A percentile compares a stretch with the other conserved stretches of the same genome.
phyloP scores from a whole-genome alignment of 2,797 vertebrate genomes.

The Lepus oiostolus region DNA sequence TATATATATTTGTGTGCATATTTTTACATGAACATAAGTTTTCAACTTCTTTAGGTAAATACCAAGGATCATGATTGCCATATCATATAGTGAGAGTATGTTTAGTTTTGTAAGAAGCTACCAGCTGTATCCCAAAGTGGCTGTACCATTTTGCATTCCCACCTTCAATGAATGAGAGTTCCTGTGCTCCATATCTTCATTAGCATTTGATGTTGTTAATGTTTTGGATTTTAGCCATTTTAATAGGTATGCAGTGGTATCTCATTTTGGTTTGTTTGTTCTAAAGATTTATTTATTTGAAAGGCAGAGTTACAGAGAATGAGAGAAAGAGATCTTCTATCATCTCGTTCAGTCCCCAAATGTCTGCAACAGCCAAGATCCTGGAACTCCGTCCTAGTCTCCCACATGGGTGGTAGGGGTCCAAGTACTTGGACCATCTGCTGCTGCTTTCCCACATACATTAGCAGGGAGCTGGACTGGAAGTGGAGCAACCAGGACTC shows the following conservation, averaged over 20 bases:
- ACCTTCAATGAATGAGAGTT: background rate
- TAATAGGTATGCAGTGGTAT: background rate
- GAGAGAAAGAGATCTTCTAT: no score
- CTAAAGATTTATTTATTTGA: no score
- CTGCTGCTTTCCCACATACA: no score
- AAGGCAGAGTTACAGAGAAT: no score
- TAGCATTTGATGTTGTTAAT: constrained; percentile 7
- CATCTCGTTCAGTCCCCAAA: no score
- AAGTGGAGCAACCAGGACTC: no score
- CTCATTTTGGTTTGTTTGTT: background rate
- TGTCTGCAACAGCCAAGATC: no score
- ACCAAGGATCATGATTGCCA: background rate
- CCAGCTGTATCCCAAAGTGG: background rate
- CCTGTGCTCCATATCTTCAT: background rate
- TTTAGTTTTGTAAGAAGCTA: constrained; percentile 33
- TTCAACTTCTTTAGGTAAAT: background rate
- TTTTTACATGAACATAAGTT: background rate
- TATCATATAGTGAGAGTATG: background rate
- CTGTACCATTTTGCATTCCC: background rate
- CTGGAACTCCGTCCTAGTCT: no score
- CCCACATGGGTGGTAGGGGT: no score
- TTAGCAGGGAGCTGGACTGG: no score
- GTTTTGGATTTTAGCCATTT: background rate
- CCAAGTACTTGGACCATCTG: no score
- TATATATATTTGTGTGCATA: background rate